A percentile compares a stretch with the other conserved stretches of the same genome.
Evolutionary conservation across 1,140 invertebrate species (phyloP).

Genomic region (Charaxes varanes): DNA sequence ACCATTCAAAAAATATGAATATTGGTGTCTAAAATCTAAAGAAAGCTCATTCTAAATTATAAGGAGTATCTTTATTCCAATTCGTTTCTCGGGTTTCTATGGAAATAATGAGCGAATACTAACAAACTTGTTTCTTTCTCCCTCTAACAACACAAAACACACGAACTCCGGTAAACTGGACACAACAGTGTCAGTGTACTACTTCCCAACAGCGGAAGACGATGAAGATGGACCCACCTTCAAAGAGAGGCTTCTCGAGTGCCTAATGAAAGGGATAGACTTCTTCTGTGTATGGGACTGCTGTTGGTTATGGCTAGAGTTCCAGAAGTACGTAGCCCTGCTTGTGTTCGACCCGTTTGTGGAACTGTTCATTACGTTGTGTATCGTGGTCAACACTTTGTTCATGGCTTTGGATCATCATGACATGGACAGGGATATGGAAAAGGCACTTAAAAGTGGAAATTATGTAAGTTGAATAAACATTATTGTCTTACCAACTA

Average conservation of each 20-base stretch:
- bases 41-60: constrained; percentile 3
- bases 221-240: constrained; percentile 92
- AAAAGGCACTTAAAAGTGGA: constrained; percentile 88
- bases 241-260: constrained; percentile 87
- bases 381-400: constrained; percentile 97
- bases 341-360: constrained; percentile 98
- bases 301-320: constrained; percentile 91
- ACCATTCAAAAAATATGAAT: constrained; percentile 70
- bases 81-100: constrained; percentile 1
- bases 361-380: constrained; percentile 97
- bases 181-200: constrained; percentile 91
- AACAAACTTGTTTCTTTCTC: constrained; percentile 66
- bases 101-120: constrained; percentile 74
- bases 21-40: constrained; percentile 40
- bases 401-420: constrained; percentile 99
- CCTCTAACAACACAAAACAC: constrained; percentile 58
- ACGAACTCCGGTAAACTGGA: constrained; percentile 61
- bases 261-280: constrained; percentile 87
- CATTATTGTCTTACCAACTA: too few species aligned
- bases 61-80: constrained; percentile 6
- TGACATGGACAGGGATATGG: constrained; percentile 92
- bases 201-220: constrained; percentile 91
- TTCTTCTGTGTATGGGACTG: constrained; percentile 98
- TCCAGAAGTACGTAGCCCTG: constrained; percentile 92
- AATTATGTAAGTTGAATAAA: constrained; percentile 89